phyloP scores from a whole-genome alignment of 2,888 invertebrate genomes.

The Pollenia griseotomentosa region DNA sequence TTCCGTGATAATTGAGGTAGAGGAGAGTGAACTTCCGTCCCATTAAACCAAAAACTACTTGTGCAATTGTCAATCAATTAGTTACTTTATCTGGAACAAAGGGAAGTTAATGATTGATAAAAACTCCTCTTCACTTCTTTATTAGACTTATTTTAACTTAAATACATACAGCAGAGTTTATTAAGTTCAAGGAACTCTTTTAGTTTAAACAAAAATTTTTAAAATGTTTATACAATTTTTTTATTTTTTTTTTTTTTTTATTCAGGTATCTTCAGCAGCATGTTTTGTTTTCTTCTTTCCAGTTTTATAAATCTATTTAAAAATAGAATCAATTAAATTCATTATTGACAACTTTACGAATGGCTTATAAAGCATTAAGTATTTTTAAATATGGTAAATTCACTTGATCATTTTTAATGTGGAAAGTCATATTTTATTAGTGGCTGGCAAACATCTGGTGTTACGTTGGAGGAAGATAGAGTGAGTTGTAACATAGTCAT shows the following conservation, averaged over 20 bases:
- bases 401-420: not conserved
- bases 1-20: slow-evolving; percentile 59
- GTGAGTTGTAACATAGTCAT: not conserved
- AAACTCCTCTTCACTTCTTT: not conserved
- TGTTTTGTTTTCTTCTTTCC: not conserved
- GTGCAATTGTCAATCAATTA: slow-evolving; percentile 45
- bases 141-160: not conserved
- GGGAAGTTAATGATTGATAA: slow-evolving; percentile 41
- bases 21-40: slow-evolving; percentile 63
- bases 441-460: slow-evolving; percentile 40
- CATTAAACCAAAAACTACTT: slow-evolving; percentile 13
- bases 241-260: not conserved
- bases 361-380: slow-evolving; percentile 35
- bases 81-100: not conserved
- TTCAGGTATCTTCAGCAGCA: slow-evolving; percentile 19
- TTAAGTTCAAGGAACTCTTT: slow-evolving; percentile 25
- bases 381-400: slow-evolving; percentile 3
- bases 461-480: not conserved
- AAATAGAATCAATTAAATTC: slow-evolving; percentile 46
- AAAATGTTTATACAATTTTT: not conserved
- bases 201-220: slow-evolving; percentile 1
- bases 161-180: not conserved
- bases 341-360: slow-evolving; percentile 63
- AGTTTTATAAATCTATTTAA: slow-evolving; percentile 4
- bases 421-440: slow-evolving; percentile 6